Base-by-base conservation (phyloP, 2,113 vertebrate genomes). In the Oryzias curvinotus region DNA sequence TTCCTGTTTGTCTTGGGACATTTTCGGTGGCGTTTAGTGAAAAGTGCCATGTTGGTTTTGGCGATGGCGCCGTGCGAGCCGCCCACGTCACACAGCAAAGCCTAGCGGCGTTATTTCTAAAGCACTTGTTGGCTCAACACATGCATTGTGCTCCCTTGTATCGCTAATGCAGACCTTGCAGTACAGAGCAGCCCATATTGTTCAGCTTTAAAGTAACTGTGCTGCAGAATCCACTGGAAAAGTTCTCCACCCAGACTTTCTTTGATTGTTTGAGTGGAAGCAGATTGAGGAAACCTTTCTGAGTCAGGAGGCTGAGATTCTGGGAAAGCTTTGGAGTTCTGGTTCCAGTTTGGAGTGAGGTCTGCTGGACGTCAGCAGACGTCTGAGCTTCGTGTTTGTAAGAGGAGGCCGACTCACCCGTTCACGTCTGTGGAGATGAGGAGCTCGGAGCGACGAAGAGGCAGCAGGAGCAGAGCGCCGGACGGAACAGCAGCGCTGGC, bases 91-190 rank as follows among this genome's bases (percentile, higher is more conserved):
- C 73, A 49, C 75, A 60, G 62, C 63, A 78, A 87, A 81, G 65
- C 85, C 80, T 54, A 23, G 56, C 5, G 52, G 41, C 42, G 68
- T 70, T 45, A 62, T 82, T 88, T 89, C 69, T 82, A 85, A 87
- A 88, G 86, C 76, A 54, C 67, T 26, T 77, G 87, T 75, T 75
- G 68, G 71, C 82, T 83, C 73, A 83, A 90, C 81, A 69, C 55
- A 17, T 28, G 77, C 73, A 79, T 90, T 89, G 87, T 90, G 75
- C 67, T 55, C 62, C 21, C 68, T 66, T 86, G 61, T 85, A 85
- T 84, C 52, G 79, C 83, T 71, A 84, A 59, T 91, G 90, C 88
- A 76, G 89, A 87, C 74, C 82, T 87, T 68, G 89, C 90, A 90
- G 53, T 77, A 68, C 83, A 51, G 62, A 51, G 63, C 62, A 47